These are phyloP conservation scores for Malurus cyaneus DNA, from an alignment of 2,113 vertebrate species.

Conservation along the genomic window DNA sequence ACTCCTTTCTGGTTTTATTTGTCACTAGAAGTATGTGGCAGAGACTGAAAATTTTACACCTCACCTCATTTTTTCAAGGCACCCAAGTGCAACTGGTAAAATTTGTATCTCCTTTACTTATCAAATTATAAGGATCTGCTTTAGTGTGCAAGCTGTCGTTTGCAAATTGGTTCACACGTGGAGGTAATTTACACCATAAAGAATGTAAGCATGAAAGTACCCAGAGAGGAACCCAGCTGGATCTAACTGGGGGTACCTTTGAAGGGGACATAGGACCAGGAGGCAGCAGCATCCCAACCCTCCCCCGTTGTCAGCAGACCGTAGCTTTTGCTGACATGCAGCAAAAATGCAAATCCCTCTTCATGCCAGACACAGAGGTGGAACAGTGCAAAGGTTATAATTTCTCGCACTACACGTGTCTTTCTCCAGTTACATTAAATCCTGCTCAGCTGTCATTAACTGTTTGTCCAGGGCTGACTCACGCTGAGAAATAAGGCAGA, in stretches of 20 bases:
- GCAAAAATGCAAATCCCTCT: conserved; percentile 6
- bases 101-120: background rate
- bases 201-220: background rate
- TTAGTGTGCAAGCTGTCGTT: background rate
- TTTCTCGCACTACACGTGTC: background rate
- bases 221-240: background rate
- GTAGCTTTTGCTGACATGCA: background rate
- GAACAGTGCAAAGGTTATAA: background rate
- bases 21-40: background rate
- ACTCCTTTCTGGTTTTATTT: background rate
- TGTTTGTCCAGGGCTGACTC: conserved; percentile 12
- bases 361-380: background rate
- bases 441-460: conserved; percentile 2
- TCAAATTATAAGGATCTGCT: background rate
- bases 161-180: background rate
- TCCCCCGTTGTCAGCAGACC: background rate
- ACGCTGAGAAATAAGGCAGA: background rate
- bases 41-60: background rate
- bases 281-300: background rate
- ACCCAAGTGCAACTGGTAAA: background rate
- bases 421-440: conserved; percentile 15
- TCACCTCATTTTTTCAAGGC: background rate
- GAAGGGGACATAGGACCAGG: background rate
- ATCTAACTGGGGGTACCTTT: background rate
- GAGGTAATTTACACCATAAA: background rate